A percentile compares a stretch with the other conserved stretches of the same genome.
Conservation (phyloP, 2,797 vertebrate genomes). For the Balearica regulorum region DNA sequence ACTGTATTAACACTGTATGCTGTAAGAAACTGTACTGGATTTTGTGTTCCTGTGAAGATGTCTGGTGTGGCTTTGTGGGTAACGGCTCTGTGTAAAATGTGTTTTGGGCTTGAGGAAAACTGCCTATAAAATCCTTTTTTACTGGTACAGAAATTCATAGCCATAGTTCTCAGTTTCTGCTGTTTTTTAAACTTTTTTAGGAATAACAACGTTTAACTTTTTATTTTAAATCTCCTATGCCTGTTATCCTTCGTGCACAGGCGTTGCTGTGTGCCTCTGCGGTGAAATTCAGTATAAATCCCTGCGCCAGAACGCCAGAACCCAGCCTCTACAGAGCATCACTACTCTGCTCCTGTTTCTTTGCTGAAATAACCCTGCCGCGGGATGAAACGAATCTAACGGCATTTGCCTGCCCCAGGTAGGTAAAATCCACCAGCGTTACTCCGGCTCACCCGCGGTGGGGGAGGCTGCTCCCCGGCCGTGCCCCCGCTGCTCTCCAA, state of each 20-base stretch:
- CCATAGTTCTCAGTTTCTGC: not conserved
- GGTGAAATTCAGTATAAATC: not conserved
- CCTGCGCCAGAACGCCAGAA: accelerated
- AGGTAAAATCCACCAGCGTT: not conserved
- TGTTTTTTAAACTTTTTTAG: not conserved
- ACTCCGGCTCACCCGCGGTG: not conserved
- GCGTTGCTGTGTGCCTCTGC: not conserved
- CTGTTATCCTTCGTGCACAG: not conserved
- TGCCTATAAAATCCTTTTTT: not conserved
- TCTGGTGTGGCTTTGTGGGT: not conserved
- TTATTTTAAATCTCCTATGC: not conserved
- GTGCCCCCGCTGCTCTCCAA: not conserved
- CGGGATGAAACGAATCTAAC: too few species aligned
- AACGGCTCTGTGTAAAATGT: not conserved
- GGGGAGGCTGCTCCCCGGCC: not conserved
- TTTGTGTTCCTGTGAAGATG: not conserved
- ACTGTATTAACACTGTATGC: not conserved
- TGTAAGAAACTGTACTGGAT: not conserved
- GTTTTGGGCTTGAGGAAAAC: not conserved
- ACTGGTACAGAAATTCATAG: not conserved
- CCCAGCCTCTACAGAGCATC: not conserved
- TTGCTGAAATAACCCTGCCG: not conserved
- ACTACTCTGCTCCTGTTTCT: not conserved
- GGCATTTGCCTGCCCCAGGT: not conserved
- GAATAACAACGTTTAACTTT: not conserved